phyloP scores from a whole-genome alignment of 2,888 invertebrate genomes.

The Microctonus hyperodae region DNA sequence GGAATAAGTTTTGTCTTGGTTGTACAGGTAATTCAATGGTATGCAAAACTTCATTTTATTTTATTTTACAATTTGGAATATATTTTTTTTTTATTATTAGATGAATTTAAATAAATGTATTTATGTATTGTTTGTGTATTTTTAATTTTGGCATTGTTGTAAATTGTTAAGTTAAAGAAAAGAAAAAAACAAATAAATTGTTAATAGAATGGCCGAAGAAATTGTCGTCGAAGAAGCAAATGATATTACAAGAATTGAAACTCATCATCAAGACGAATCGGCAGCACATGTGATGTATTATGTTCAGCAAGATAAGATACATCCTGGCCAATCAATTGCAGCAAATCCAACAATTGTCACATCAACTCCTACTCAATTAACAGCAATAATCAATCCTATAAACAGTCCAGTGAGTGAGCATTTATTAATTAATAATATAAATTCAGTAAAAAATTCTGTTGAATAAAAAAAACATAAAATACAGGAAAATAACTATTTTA shows the following conservation, averaged over 20 bases:
- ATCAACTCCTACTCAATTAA: slow-evolving; percentile 50
- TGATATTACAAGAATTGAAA: slow-evolving; percentile 46
- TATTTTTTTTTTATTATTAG: not conserved
- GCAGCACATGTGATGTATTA: slow-evolving; percentile 57
- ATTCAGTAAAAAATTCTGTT: not conserved
- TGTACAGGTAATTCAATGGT: slow-evolving; percentile 17
- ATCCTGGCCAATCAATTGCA: slow-evolving; percentile 46
- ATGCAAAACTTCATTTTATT: slow-evolving; percentile 13
- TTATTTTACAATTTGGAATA: not conserved
- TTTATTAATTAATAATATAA: not conserved
- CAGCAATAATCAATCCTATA: slow-evolving; percentile 56
- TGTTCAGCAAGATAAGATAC: slow-evolving; percentile 56
- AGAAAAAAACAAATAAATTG: no score
- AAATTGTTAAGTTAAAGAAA: not conserved
- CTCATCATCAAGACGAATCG: slow-evolving; percentile 38
- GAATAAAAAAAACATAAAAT: not conserved
- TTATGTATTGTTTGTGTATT: not conserved
- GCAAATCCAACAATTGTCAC: slow-evolving; percentile 52
- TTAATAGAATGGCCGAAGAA: slow-evolving; percentile 56
- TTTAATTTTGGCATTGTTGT: not conserved
- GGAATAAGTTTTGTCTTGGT: slow-evolving; percentile 19
- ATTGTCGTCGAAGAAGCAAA: slow-evolving; percentile 53
- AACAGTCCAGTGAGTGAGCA: slow-evolving; percentile 51
- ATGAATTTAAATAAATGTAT: not conserved
- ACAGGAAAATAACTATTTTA: not conserved